Conservation (phyloP, 2,888 invertebrate genomes). For the Parnassius orleans region DNA sequence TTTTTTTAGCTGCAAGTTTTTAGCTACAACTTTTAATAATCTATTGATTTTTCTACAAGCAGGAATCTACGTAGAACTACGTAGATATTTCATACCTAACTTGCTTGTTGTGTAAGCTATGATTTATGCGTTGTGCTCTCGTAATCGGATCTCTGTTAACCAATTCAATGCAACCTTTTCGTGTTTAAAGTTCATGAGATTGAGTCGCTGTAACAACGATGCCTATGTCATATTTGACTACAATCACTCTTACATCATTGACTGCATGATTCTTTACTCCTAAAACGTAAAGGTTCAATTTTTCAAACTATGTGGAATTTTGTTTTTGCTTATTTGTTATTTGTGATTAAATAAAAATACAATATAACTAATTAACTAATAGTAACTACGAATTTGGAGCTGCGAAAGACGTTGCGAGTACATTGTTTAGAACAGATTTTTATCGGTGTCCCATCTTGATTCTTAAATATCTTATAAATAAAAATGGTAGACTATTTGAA, state of each 20-base stretch:
- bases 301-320: no score
- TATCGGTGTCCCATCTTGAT: background rate
- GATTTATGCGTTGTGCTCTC: conserved; percentile 66
- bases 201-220: conserved; percentile 56
- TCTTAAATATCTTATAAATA: conserved; percentile 36
- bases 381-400: no score
- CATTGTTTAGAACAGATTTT: no score
- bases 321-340: no score
- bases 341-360: no score
- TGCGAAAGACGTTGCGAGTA: no score
- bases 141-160: conserved; percentile 60
- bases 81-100: conserved; percentile 35
- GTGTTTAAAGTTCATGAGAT: conserved; percentile 66
- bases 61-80: no score
- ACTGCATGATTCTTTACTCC: conserved; percentile 6
- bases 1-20: no score
- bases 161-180: conserved; percentile 62
- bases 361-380: no score
- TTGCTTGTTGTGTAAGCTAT: conserved; percentile 64
- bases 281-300: background rate
- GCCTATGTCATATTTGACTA: conserved; percentile 52
- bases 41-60: no score
- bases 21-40: no score
- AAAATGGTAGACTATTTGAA: conserved; percentile 52
- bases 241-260: conserved; percentile 29